Conservation (phyloP, 2,113 vertebrate genomes). For the Lucifuga dentata region DNA sequence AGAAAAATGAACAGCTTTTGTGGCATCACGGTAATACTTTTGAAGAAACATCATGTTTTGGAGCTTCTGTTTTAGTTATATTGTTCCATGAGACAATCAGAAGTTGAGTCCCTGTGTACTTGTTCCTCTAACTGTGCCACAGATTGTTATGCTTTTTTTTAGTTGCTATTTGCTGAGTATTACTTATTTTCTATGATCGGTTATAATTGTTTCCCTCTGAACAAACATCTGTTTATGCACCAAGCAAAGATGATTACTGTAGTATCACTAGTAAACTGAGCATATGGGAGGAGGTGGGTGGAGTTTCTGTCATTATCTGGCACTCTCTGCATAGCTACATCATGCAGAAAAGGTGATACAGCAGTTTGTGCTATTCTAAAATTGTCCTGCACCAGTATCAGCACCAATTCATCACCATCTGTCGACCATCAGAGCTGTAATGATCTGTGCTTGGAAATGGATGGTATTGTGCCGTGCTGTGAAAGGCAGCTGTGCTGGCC, state of each 20-base stretch:
- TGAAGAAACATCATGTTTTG: background rate
- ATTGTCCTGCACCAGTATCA: constrained; percentile 49
- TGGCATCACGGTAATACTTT: background rate
- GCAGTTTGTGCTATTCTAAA: constrained; percentile 61
- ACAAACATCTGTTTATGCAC: constrained; percentile 49
- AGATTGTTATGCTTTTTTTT: constrained; percentile 39
- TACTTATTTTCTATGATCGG: constrained; percentile 36
- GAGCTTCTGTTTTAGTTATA: constrained; percentile 11
- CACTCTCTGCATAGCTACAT: constrained; percentile 30
- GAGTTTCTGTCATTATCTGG: constrained; percentile 27
- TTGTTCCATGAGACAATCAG: constrained; percentile 12
- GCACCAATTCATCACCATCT: constrained; percentile 74
- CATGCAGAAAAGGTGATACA: constrained; percentile 53
- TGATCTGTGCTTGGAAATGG: constrained; percentile 71
- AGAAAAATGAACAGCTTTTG: constrained; percentile 2
- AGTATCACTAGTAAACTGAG: constrained; percentile 32
- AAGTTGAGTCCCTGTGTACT: constrained; percentile 30
- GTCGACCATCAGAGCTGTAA: constrained; percentile 67
- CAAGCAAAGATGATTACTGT: constrained; percentile 21
- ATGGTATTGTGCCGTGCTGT: constrained; percentile 52
- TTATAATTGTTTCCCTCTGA: constrained; percentile 37
- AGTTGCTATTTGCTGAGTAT: constrained; percentile 42
- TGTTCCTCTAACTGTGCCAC: constrained; percentile 18
- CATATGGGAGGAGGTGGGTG: background rate
- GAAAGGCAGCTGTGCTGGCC: constrained; percentile 33